Base-by-base conservation (phyloP, 2,113 vertebrate species). In the Otis tarda region DNA sequence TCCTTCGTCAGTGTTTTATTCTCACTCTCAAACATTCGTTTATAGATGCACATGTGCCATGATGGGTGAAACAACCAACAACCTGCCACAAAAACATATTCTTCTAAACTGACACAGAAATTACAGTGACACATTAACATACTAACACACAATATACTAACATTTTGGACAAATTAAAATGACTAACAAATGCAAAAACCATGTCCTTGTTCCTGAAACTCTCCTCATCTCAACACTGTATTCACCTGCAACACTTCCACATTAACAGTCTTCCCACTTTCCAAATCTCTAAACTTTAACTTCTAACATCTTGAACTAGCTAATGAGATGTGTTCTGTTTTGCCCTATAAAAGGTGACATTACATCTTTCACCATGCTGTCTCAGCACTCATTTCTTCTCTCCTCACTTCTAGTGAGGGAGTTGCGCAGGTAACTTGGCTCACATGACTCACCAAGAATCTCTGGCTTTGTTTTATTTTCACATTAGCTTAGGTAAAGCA, bases 21-120 rank as follows among this genome's bases (percentile, higher is more conserved):
- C 97, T 99, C 99, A 83, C 99, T 99, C 91, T 99, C 99, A 97
- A 99, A 99, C 99, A 99, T 99, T 82, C 99, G 98, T 96, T 98
- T 98, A 90, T 99, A 99, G 84, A 99, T 97, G 96, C 99, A 99
- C 89, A 99, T 94, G 75, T 98, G 98, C 99, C 99, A 99, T 1
- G 99, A 99, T 0, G 99, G 98, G 69, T 99, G 99, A 76, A 99
- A 97, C 47, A 99, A 94, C 96, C 98, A 98, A 76, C 56, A 87
- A 52, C 79, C 98, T 98, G 94, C 47, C 41, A 71, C 55, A 91
- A 87, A 96, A 47, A 78, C n/a, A 60, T 39, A 77, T 9, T 22
- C 6, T 71, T 90, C 50, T 80, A 13, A 92, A 95, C 2, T 31
- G 35, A 65, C n/a, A 43, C 25, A 28, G 69, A 61, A 94, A 31